phyloP scores from a whole-genome alignment of 2,113 vertebrate species.

The Ancistrus triradiatus region DNA sequence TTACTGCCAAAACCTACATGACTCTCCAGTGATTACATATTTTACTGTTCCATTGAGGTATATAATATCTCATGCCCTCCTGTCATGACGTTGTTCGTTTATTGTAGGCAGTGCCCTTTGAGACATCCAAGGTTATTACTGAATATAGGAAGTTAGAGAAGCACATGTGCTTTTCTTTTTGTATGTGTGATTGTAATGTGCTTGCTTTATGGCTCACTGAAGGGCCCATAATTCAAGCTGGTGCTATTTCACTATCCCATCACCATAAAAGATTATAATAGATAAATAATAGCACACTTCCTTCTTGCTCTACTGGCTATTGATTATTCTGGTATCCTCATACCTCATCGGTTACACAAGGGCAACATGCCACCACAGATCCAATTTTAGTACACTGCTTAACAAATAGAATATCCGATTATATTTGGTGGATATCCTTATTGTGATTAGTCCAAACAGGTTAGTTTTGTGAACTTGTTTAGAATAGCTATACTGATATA shows the following conservation, averaged over 20 bases:
- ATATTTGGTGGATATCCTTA: too few species aligned
- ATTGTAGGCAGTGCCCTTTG: background rate
- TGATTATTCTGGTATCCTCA: constrained; percentile 23
- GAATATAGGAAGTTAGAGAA: background rate
- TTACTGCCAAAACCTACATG: background rate
- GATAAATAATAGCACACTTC: constrained; percentile 32
- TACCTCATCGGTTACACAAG: constrained; percentile 3
- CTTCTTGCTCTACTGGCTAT: constrained; percentile 5
- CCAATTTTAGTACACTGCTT: too few species aligned
- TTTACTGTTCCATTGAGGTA: constrained; percentile 7
- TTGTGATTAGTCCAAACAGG: too few species aligned
- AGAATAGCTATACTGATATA: too few species aligned
- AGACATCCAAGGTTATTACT: constrained; percentile 9
- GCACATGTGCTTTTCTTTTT: background rate
- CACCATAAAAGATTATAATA: constrained; percentile 32
- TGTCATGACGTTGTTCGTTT: constrained; percentile 6
- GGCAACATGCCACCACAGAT: too few species aligned
- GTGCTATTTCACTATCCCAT: too few species aligned
- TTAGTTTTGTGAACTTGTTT: too few species aligned
- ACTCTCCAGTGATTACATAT: constrained; percentile 1
- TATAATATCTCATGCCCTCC: background rate
- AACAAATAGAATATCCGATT: too few species aligned
- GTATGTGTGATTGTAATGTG: constrained; percentile 13
- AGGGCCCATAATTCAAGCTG: constrained; percentile 24
- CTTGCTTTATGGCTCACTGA: constrained; percentile 16